A percentile compares a stretch with the other conserved stretches of the same genome.
Evolutionary conservation across 2,797 vertebrate genomes (phyloP).

Genomic region (Siniperca undulata): DNA sequence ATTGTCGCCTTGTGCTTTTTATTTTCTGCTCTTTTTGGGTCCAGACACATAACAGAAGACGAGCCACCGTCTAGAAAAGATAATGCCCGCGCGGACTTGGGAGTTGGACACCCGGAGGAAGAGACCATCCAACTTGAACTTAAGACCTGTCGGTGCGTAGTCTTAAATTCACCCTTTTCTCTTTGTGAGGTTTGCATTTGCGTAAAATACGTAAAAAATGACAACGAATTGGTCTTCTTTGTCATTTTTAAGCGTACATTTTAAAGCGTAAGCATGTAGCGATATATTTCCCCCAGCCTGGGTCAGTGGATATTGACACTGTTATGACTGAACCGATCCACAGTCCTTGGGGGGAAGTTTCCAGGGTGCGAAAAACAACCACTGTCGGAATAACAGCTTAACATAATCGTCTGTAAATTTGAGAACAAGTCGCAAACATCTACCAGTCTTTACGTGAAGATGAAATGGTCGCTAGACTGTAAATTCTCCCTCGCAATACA

Average conservation of each 20-base stretch:
- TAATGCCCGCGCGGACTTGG: constrained; percentile 45
- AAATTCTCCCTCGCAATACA: constrained; percentile 34
- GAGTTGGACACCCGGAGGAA: constrained; percentile 53
- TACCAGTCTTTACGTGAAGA: constrained; percentile 14
- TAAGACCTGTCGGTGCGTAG: constrained; percentile 67
- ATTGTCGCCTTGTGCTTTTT: constrained; percentile 12
- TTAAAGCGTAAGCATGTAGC: neutral
- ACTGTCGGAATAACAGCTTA: constrained; percentile 7
- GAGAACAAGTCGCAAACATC: constrained; percentile 28
- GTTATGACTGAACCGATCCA: constrained; percentile 54
- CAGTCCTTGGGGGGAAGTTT: constrained; percentile 45
- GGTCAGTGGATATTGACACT: constrained; percentile 55
- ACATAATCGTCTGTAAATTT: constrained; percentile 25
- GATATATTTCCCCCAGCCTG: constrained; percentile 30
- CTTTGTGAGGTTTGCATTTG: constrained; percentile 9
- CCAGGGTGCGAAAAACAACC: constrained; percentile 32
- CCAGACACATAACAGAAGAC: constrained; percentile 32
- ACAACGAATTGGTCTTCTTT: neutral
- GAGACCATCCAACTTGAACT: constrained; percentile 69
- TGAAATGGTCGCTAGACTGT: constrained; percentile 38
- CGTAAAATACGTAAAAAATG: constrained; percentile 30
- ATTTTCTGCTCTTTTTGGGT: neutral
- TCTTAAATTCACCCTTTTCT: constrained; percentile 12
- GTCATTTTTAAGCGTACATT: neutral
- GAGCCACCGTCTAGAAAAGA: constrained; percentile 42